phyloP scores from a whole-genome alignment of 2,888 invertebrate genomes.

The Platycheirus rosarum region DNA sequence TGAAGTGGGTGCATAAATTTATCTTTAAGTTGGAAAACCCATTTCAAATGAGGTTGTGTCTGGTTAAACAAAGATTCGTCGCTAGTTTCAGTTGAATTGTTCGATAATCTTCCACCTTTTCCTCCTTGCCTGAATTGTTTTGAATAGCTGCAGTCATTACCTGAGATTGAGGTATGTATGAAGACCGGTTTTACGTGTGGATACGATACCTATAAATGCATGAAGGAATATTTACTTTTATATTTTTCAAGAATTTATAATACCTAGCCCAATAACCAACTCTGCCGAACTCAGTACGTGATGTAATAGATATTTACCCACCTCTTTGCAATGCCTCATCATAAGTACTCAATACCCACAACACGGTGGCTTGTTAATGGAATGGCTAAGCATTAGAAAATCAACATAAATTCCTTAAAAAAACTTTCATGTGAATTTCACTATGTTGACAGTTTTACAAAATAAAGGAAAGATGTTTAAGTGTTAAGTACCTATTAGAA shows the following conservation, averaged over 20 bases:
- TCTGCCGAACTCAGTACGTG: background rate
- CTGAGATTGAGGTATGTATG: slow-evolving; percentile 42
- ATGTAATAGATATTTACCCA: background rate
- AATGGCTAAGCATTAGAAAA: slow-evolving; percentile 3
- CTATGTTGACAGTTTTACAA: background rate
- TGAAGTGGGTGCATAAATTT: slow-evolving; percentile 64
- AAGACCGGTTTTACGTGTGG: slow-evolving; percentile 1
- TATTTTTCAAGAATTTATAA: background rate
- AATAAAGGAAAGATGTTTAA: background rate
- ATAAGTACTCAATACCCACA: background rate
- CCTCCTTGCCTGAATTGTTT: slow-evolving; percentile 13
- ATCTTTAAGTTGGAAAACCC: background rate
- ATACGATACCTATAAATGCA: background rate
- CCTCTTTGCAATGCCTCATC: background rate
- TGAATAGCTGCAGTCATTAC: slow-evolving; percentile 30
- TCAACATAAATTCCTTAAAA: slow-evolving; percentile 31
- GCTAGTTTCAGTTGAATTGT: too few relatives aligned
- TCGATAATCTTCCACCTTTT: too few relatives aligned
- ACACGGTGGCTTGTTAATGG: background rate
- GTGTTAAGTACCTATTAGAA: too few relatives aligned
- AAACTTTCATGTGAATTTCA: background rate
- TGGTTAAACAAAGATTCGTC: slow-evolving; percentile 2
- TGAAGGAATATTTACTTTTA: background rate
- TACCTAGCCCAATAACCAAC: background rate
- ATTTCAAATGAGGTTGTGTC: background rate